Conservation (phyloP, 64 coral and sea anemone species). For the Dendrophyllia cribrosa region DNA sequence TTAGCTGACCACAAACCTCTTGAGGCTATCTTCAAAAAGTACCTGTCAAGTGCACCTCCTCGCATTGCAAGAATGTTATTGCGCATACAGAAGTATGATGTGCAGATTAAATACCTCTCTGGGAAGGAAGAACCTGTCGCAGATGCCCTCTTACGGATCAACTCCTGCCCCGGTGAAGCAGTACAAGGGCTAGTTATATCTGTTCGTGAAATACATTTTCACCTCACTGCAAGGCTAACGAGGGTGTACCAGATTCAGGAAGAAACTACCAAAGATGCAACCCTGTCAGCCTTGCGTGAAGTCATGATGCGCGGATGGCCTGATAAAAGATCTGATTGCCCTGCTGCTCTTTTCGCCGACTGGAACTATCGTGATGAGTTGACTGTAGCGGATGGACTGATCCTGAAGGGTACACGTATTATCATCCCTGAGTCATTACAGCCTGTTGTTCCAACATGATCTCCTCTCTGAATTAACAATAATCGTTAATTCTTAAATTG, state of each 20-base stretch:
- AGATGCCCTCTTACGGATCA: constrained; percentile 49
- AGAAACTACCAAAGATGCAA: no score
- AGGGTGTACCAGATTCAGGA: constrained; percentile 7
- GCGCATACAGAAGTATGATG: constrained; percentile 59
- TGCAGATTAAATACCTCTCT: no score
- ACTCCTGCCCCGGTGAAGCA: constrained; percentile 46
- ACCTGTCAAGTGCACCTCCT: constrained; percentile 39
- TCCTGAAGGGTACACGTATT: constrained; percentile 56
- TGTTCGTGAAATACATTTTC: no score
- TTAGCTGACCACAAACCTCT: no score
- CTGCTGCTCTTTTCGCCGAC: neutral
- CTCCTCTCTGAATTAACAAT: no score
- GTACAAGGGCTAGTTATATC: no score
- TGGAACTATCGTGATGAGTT: constrained; percentile 71
- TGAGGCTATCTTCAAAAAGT: no score
- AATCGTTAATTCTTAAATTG: no score
- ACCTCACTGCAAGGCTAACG: constrained; percentile 43
- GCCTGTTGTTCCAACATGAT: no score
- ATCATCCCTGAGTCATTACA: no score
- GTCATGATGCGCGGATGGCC: constrained; percentile 50
- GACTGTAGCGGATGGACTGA: constrained; percentile 40
- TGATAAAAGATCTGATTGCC: constrained; percentile 50
- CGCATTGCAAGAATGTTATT: constrained; percentile 44
- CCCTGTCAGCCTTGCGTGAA: neutral
- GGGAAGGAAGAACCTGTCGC: constrained; percentile 32